Conservation (phyloP, 2,888 invertebrate genomes). For the Megaustenia siamemsis region DNA sequence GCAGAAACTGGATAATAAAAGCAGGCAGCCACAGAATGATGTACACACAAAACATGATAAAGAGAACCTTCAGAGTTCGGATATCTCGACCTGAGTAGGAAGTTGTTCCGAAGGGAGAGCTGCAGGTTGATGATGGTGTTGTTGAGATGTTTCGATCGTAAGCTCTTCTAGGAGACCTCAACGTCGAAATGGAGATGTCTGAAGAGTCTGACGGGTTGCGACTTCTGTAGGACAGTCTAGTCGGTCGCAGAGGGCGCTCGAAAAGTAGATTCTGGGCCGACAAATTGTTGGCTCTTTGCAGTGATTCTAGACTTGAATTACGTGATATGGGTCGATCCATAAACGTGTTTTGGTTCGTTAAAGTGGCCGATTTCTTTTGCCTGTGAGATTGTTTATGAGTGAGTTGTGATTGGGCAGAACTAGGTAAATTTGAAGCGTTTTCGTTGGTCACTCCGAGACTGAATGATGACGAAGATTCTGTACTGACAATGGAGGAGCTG, state of each 20-base stretch:
- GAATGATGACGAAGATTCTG: neutral
- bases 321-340: neutral
- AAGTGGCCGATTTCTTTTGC: neutral
- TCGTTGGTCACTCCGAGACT: neutral
- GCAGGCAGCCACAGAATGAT: constrained; percentile 32
- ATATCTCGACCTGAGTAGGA: constrained; percentile 38
- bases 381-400: neutral
- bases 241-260: neutral
- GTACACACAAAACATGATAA: constrained; percentile 48
- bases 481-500: neutral
- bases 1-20: neutral
- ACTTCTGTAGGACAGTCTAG: neutral
- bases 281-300: neutral
- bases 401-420: neutral
- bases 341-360: no score
- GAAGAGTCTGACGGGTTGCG: no score
- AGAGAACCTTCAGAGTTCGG: constrained; percentile 36
- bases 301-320: neutral
- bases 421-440: neutral
- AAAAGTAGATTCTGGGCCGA: no score
- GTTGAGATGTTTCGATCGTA: constrained; percentile 2
- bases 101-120: constrained; percentile 19
- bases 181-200: neutral
- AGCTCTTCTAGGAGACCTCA: neutral
- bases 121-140: neutral